Evolutionary conservation across 2,888 invertebrate species (phyloP), one percentile per base, ranked within the genome.

Genomic region (Parnassius glacialis): DNA sequence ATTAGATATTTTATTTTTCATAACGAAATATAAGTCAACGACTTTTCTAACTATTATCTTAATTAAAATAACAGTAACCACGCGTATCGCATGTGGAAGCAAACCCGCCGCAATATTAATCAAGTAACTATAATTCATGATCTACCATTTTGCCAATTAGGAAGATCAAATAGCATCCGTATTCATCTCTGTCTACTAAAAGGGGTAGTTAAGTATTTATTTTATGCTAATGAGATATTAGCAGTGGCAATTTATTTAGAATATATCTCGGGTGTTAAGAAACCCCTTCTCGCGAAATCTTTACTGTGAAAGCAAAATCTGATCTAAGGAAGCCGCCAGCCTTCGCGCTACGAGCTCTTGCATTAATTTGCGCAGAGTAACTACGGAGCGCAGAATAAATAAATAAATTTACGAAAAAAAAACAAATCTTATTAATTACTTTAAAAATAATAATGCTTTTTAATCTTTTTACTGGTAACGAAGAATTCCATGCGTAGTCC

Each of bases 261-360:
- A 54, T 55, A 62, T 59, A 51, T 62, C 52, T 45, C 42, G 20
- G 34, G 45, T n/a, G 57, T 48, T 53, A 57, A 44, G 50, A 57
- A 52, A 51, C 50, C 51, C 20, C 51, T 34, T 64, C 70, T 67
- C 66, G 65, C 69, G 61, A 70, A 72, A 74, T 76, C 74, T 75
- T 78, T 75, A 73, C 79, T 72, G 78, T 84, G 80, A 85, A 85
- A 85, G 85, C 81, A 82, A 83, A 84, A 84, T 80, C 83, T 82
- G 84, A 83, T 85, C 80, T 76, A 67, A 83, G 85, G 84, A 84
- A 84, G 82, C 77, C 73, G 74, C 72, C 74, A 67, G 74, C 74
- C 74, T 68, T 68, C 66, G 63, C 67, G 70, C 66, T 68, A 70
- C 71, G 68, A 71, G 68, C 72, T 71, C 69, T 71, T 74, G 78